A percentile compares a stretch with the other conserved stretches of the same genome.
phyloP scores from a whole-genome alignment of 2,888 invertebrate genomes.

The Epirrhoe alternata region DNA sequence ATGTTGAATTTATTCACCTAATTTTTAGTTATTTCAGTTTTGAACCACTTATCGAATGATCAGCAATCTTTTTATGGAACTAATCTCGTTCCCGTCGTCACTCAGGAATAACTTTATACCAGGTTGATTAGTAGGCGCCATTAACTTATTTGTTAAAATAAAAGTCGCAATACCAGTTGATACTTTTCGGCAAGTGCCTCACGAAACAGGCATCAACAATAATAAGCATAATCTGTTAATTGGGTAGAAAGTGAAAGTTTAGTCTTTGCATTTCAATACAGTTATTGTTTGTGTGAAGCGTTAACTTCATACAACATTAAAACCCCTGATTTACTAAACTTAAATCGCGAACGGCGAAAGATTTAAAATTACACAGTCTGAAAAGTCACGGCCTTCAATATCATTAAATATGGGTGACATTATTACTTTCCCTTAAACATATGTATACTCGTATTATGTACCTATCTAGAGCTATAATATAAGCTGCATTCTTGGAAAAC shows the following conservation, averaged over 20 bases:
- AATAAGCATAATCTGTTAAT: neutral
- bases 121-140: no score
- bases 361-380: neutral
- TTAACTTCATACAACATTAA: neutral
- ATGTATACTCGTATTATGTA: neutral
- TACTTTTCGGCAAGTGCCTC: no score
- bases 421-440: neutral
- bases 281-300: neutral
- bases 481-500: neutral
- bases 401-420: neutral
- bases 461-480: neutral
- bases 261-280: neutral
- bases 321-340: no score
- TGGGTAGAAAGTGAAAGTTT: neutral
- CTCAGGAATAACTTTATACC: no score
- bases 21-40: no score
- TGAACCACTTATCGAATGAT: no score
- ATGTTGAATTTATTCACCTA: no score
- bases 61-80: no score
- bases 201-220: neutral
- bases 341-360: neutral
- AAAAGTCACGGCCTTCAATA: slow-evolving; percentile 1
- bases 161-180: no score
- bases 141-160: no score
- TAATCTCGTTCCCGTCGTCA: no score